A percentile compares a stretch with the other conserved stretches of the same genome.
These are phyloP conservation scores for Dendronephthya gigantea DNA, from an alignment of 64 coral and sea anemone species.

Conservation along the genomic window DNA sequence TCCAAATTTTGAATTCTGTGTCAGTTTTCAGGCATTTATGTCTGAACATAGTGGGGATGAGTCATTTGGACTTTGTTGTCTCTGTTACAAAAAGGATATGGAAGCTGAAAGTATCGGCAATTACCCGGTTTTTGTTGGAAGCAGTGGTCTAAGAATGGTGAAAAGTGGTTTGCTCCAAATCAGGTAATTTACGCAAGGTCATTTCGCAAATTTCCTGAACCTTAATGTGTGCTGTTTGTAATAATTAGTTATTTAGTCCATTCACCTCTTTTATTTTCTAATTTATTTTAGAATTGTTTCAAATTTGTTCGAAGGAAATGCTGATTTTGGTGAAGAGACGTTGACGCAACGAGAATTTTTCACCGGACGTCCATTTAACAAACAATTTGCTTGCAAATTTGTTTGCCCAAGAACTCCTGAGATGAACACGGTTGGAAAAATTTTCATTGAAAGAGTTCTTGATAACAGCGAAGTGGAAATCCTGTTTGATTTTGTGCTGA, in stretches of 20 bases:
- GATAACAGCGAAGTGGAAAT: constrained; percentile 27
- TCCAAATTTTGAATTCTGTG: constrained; percentile 82
- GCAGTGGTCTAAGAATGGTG: constrained; percentile 64
- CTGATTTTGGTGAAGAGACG: constrained; percentile 33
- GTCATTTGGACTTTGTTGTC: constrained; percentile 72
- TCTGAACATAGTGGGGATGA: constrained; percentile 61
- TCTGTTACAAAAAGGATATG: constrained; percentile 61
- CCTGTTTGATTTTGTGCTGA: constrained; percentile 58
- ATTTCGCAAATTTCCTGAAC: no score
- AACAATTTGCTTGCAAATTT: constrained; percentile 76
- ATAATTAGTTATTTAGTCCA: neutral
- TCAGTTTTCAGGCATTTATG: constrained; percentile 85
- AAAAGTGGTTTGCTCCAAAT: constrained; percentile 60
- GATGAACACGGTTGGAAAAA: constrained; percentile 69
- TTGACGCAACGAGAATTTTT: constrained; percentile 56
- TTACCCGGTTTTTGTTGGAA: constrained; percentile 70
- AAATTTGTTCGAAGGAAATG: constrained; percentile 52
- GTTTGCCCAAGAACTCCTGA: constrained; percentile 16
- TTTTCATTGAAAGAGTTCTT: constrained; percentile 44
- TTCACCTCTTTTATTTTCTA: neutral
- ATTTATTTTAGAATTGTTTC: constrained; percentile 54
- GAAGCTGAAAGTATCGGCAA: constrained; percentile 73
- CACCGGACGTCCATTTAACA: constrained; percentile 61
- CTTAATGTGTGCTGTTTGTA: neutral
- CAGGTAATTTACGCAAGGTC: constrained; percentile 37